Conservation (phyloP, 2,888 invertebrate species). For the Orthosia cruda region DNA sequence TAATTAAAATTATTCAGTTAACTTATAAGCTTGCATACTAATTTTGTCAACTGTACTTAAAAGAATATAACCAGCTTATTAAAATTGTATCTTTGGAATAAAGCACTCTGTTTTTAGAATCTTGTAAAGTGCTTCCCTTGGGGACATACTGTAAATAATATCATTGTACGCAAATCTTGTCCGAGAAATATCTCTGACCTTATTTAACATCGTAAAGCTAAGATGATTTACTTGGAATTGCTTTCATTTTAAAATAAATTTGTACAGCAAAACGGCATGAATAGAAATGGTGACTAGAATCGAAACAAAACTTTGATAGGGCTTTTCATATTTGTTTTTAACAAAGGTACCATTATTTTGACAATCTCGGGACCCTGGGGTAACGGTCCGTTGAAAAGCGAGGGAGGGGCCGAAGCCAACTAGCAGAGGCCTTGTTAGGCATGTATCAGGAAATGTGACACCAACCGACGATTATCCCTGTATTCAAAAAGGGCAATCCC, state of each 20-base stretch:
- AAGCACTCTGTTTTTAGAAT: neutral
- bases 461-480: too few relatives aligned
- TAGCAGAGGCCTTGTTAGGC: too few relatives aligned
- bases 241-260: neutral
- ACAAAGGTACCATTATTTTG: too few relatives aligned
- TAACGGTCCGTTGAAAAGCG: too few relatives aligned
- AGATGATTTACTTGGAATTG: neutral
- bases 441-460: too few relatives aligned
- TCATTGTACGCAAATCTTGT: neutral
- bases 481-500: too few relatives aligned
- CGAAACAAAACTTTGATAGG: too few relatives aligned
- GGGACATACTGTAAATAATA: constrained; percentile 2
- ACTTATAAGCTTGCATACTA: neutral
- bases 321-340: too few relatives aligned
- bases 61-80: constrained; percentile 12
- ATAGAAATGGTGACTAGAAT: too few relatives aligned
- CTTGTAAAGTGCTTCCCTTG: constrained; percentile 7
- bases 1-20: neutral
- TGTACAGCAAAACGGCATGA: too few relatives aligned
- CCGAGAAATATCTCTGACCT: constrained; percentile 14
- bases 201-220: neutral
- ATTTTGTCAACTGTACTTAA: constrained; percentile 9
- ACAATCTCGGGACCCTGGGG: too few relatives aligned
- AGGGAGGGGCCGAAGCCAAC: too few relatives aligned
- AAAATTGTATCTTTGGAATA: constrained; percentile 36